Conservation (phyloP, 1,140 invertebrate species). For the Lutraria rhynchaena region DNA sequence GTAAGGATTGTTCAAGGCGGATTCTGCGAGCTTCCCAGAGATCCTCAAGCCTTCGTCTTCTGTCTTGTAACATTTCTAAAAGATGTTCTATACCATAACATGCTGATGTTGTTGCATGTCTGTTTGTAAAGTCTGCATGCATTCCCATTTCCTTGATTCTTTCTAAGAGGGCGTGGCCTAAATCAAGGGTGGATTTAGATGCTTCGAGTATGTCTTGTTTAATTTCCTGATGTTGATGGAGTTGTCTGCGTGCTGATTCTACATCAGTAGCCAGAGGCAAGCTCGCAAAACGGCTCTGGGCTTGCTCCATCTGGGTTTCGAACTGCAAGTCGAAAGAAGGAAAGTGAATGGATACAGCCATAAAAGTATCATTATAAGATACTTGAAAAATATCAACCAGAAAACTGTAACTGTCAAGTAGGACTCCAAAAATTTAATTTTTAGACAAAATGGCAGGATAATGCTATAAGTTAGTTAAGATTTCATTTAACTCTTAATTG, state of each 20-base stretch:
- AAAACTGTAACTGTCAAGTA: too few species aligned
- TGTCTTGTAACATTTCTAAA: conserved; percentile 88
- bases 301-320: conserved; percentile 86
- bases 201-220: conserved; percentile 87
- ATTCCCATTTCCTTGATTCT: conserved; percentile 83
- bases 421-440: too few species aligned
- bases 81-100: conserved; percentile 83
- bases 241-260: conserved; percentile 84
- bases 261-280: conserved; percentile 78
- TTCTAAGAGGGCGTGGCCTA: conserved; percentile 90
- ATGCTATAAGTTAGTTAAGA: too few species aligned
- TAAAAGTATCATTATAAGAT: too few species aligned
- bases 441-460: too few species aligned
- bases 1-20: conserved; percentile 90
- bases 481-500: too few species aligned
- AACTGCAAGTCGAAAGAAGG: conserved; percentile 84
- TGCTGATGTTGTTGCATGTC: conserved; percentile 82
- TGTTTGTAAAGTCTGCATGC: conserved; percentile 81
- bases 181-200: conserved; percentile 89
- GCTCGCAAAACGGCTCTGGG: conserved; percentile 81
- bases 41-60: conserved; percentile 88
- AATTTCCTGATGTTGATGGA: conserved; percentile 81
- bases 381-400: too few species aligned
- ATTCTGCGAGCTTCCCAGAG: conserved; percentile 86
- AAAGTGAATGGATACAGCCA: too few species aligned